A percentile compares a stretch with the other conserved stretches of the same genome.
Evolutionary conservation across 2,888 invertebrate genomes (phyloP).

Genomic region (Hybos culiciformis): DNA sequence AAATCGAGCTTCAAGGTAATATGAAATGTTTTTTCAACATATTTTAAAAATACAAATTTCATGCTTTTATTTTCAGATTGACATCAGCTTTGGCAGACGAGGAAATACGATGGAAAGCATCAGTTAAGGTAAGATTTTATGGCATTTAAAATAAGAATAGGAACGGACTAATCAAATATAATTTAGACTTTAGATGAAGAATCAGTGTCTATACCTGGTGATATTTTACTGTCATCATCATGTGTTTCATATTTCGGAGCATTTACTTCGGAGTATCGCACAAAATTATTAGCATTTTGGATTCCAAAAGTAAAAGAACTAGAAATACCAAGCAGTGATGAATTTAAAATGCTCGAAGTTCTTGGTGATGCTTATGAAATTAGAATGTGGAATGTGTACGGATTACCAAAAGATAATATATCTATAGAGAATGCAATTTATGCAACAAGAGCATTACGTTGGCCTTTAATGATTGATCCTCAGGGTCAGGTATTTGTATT

Average conservation of each 20-base stretch:
- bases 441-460: constrained; percentile 65
- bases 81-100: too few relatives aligned
- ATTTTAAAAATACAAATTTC: too few relatives aligned
- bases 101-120: too few relatives aligned
- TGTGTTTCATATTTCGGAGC: constrained; percentile 86
- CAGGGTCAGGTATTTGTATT: constrained; percentile 61
- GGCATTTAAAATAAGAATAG: constrained; percentile 52
- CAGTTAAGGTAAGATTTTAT: too few relatives aligned
- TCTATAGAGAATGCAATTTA: constrained; percentile 89
- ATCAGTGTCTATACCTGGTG: too few relatives aligned
- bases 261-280: constrained; percentile 62
- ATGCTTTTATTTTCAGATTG: too few relatives aligned
- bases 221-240: constrained; percentile 74
- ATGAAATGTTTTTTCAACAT: too few relatives aligned
- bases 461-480: constrained; percentile 91
- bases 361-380: constrained; percentile 77
- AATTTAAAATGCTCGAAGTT: constrained; percentile 53
- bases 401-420: constrained; percentile 72
- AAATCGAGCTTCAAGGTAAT: too few relatives aligned
- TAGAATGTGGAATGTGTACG: constrained; percentile 78
- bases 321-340: constrained; percentile 55
- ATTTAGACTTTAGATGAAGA: too few relatives aligned
- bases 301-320: constrained; percentile 47
- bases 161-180: too few relatives aligned
- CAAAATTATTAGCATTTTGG: constrained; percentile 55